These are phyloP conservation scores for Scrobipalpa atriplicella DNA, from an alignment of 2,888 invertebrate species.

Conservation along the genomic window DNA sequence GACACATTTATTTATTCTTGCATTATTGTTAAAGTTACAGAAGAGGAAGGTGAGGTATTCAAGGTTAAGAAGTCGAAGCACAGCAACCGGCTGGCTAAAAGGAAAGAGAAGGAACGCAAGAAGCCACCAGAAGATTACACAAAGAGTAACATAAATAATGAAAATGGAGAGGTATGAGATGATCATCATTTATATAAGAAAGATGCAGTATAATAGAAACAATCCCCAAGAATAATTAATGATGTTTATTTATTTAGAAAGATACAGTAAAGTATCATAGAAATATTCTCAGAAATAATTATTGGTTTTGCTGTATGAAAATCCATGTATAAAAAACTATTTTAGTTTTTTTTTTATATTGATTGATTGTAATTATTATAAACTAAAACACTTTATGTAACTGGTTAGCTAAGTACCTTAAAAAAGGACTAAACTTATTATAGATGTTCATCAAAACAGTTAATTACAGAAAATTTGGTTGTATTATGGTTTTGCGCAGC, in stretches of 20 bases:
- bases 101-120: slow-evolving; percentile 88
- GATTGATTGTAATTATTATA: too few species aligned
- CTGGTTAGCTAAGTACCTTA: too few species aligned
- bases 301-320: too few species aligned
- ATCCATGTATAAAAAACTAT: too few species aligned
- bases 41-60: slow-evolving; percentile 92
- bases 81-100: slow-evolving; percentile 93
- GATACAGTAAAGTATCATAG: too few species aligned
- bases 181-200: not conserved
- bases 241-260: too few species aligned
- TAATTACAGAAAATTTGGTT: not conserved
- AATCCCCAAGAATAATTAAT: too few species aligned
- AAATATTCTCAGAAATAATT: too few species aligned
- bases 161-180: slow-evolving; percentile 46
- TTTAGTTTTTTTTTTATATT: too few species aligned
- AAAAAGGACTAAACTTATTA: too few species aligned
- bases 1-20: not conserved
- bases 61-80: slow-evolving; percentile 98
- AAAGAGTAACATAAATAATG: slow-evolving; percentile 49
- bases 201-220: not conserved
- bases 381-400: too few species aligned
- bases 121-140: slow-evolving; percentile 66
- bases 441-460: too few species aligned
- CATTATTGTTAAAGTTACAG: slow-evolving; percentile 49
- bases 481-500: not conserved